These are phyloP conservation scores for Geococcyx californianus DNA, from an alignment of 2,113 vertebrate genomes.

Conservation along the genomic window DNA sequence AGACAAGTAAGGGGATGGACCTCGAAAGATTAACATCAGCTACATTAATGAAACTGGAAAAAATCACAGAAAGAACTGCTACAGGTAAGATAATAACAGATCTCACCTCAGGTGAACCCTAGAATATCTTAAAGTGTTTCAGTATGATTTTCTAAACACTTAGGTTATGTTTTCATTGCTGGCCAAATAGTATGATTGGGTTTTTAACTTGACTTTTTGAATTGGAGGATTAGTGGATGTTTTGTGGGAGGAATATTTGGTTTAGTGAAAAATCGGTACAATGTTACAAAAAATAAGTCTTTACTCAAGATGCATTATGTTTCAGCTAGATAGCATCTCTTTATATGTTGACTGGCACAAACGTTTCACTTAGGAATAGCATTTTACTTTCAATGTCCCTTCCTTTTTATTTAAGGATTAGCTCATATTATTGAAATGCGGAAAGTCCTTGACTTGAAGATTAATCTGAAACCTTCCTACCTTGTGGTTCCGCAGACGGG, in stretches of 20 bases:
- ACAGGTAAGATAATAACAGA: constrained; percentile 75
- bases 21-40: constrained; percentile 91
- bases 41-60: constrained; percentile 92
- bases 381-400: neutral
- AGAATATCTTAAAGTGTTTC: neutral
- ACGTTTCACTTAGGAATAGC: neutral
- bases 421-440: constrained; percentile 93
- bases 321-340: neutral
- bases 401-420: constrained; percentile 79
- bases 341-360: neutral
- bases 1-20: constrained; percentile 85
- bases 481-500: constrained; percentile 88
- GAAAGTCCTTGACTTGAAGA: constrained; percentile 89
- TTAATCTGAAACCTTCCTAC: constrained; percentile 93
- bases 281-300: neutral
- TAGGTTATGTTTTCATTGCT: neutral
- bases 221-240: neutral
- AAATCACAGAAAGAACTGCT: constrained; percentile 95
- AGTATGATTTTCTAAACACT: neutral
- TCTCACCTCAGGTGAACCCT: neutral
- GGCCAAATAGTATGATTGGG: fast-evolving
- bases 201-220: neutral
- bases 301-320: neutral
- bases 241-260: neutral
- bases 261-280: neutral